Conservation (phyloP, 2,113 vertebrate species). For the Pituophis catenifer region DNA sequence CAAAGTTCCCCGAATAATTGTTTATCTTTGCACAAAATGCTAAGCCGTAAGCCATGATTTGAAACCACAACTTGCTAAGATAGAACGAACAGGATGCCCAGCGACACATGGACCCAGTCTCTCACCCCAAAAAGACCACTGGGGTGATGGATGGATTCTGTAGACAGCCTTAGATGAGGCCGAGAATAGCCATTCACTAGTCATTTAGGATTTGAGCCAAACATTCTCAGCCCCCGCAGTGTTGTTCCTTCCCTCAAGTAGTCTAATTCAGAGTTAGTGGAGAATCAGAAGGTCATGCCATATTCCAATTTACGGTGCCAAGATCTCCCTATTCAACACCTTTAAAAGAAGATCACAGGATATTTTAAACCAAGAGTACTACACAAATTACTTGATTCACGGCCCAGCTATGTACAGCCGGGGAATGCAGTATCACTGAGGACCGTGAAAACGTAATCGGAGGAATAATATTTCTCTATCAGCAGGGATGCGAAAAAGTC, state of each 20-base stretch:
- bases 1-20: not conserved
- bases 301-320: not conserved
- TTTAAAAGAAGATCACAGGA: not conserved
- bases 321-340: not conserved
- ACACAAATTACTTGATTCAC: not conserved
- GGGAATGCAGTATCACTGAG: not conserved
- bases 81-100: not conserved
- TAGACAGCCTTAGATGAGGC: not conserved
- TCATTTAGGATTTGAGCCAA: not conserved
- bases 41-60: not conserved
- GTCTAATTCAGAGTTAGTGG: not conserved
- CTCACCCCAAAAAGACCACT: not conserved
- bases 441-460: not conserved
- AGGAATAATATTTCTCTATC: not conserved
- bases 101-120: not conserved
- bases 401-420: not conserved
- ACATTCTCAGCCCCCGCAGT: not conserved
- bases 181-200: not conserved
- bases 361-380: not conserved
- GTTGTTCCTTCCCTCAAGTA: not conserved
- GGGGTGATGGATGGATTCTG: not conserved
- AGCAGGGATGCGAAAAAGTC: not conserved
- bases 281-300: not conserved
- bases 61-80: not conserved
- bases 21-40: not conserved